Conservation (phyloP, 2,797 vertebrate species). For the Ctenopoma kingsleyae region DNA sequence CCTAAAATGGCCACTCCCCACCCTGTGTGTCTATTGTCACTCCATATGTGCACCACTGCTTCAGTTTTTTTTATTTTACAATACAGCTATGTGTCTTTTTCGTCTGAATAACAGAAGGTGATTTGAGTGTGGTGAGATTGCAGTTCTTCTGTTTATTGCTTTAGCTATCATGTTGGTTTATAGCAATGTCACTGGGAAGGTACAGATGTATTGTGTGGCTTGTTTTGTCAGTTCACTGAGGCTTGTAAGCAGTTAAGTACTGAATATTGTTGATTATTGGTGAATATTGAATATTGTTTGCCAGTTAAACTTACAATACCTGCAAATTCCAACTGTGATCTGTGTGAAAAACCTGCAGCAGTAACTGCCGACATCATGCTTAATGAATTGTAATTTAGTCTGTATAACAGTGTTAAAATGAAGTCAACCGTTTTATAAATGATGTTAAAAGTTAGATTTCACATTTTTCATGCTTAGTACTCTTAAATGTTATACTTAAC, state of each 20-base stretch:
- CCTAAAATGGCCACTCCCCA: constrained; percentile 59
- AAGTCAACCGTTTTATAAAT: not conserved
- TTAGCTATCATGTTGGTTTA: constrained; percentile 24
- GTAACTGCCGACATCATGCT: not conserved
- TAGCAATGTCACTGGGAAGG: constrained; percentile 38
- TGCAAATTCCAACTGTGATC: not conserved
- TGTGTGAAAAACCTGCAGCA: not conserved
- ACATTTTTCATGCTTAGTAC: not conserved
- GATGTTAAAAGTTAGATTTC: no score
- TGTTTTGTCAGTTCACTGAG: constrained; percentile 11
- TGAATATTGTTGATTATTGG: not conserved
- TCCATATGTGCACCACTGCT: constrained; percentile 3
- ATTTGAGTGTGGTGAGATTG: constrained; percentile 31
- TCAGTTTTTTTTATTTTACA: not conserved
- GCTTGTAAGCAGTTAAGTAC: constrained; percentile 8
- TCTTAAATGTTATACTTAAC: not conserved
- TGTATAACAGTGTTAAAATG: no score
- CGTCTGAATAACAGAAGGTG: constrained; percentile 7
- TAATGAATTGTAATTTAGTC: not conserved
- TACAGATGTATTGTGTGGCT: constrained; percentile 22
- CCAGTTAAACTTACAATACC: constrained; percentile 11
- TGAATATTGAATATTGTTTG: not conserved
- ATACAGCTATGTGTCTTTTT: constrained; percentile 14
- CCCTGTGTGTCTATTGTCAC: constrained; percentile 30
- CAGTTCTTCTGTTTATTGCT: constrained; percentile 38